These are phyloP conservation scores for Scaptomyza reducta DNA, from an alignment of 2,888 invertebrate genomes.

Conservation along the genomic window DNA sequence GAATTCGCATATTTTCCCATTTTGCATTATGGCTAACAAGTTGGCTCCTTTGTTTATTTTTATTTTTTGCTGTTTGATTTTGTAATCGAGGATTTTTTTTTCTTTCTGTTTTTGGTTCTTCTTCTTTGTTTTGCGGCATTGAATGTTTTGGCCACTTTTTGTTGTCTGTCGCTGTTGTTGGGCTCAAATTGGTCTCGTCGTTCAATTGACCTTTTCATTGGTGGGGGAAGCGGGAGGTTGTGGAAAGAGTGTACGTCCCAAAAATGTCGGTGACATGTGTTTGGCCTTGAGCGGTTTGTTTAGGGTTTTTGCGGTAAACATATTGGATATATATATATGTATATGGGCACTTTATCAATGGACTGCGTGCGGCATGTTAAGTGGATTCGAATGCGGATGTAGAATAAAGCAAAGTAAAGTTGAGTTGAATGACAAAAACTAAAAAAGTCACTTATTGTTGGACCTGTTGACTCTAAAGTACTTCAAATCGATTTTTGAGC, in stretches of 20 bases:
- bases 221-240: not conserved
- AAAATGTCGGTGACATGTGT: slow-evolving; percentile 72
- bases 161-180: not conserved
- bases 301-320: slow-evolving; percentile 50
- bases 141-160: slow-evolving; percentile 54
- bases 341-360: slow-evolving; percentile 11
- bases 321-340: slow-evolving; percentile 3
- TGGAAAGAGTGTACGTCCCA: slow-evolving; percentile 9
- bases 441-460: slow-evolving; percentile 3
- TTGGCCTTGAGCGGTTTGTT: slow-evolving; percentile 78
- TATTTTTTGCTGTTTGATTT: slow-evolving; percentile 75
- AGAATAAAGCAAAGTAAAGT: slow-evolving; percentile 12
- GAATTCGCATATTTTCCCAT: slow-evolving; percentile 80
- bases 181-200: slow-evolving; percentile 74
- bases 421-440: slow-evolving; percentile 30
- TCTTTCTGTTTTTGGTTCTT: slow-evolving; percentile 21
- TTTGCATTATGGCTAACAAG: slow-evolving; percentile 78
- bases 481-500: slow-evolving; percentile 33
- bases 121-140: slow-evolving; percentile 29
- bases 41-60: slow-evolving; percentile 63
- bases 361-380: slow-evolving; percentile 28
- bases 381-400: slow-evolving; percentile 7
- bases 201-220: slow-evolving; percentile 71
- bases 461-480: slow-evolving; percentile 54
- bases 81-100: slow-evolving; percentile 77